Evolutionary conservation across 2,113 vertebrate species (phyloP).

Genomic region (Chascanopsetta lugubris): DNA sequence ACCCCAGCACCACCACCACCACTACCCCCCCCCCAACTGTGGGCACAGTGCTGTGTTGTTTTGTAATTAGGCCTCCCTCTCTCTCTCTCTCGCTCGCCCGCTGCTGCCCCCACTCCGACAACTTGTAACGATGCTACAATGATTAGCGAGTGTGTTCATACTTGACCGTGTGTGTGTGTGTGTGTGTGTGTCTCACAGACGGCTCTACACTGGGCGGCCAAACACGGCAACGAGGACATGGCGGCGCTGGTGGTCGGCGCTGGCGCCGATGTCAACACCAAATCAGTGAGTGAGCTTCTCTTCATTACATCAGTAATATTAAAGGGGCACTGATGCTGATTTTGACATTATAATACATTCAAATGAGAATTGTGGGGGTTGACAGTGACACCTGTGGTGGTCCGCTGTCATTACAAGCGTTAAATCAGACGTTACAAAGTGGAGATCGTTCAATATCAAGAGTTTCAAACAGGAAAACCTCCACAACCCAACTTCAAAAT

Average conservation of each 20-base stretch:
- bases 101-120: slow-evolving; percentile 13
- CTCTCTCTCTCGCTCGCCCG: slow-evolving; percentile 42
- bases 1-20: no score
- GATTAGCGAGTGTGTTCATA: background rate
- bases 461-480: no score
- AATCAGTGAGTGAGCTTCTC: slow-evolving; percentile 77
- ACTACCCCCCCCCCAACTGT: slow-evolving; percentile 68
- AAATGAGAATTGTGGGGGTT: no score
- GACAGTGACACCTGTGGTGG: no score
- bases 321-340: background rate
- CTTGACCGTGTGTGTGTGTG: slow-evolving; percentile 4
- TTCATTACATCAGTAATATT: background rate
- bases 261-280: slow-evolving; percentile 81
- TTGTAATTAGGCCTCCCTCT: slow-evolving; percentile 84
- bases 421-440: no score
- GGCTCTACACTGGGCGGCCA: slow-evolving; percentile 85
- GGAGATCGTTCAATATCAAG: no score
- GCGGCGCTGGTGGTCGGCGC: slow-evolving; percentile 74
- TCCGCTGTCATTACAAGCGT: no score
- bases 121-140: slow-evolving; percentile 13
- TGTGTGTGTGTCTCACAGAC: slow-evolving; percentile 75
- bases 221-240: slow-evolving; percentile 84
- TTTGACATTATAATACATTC: no score
- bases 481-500: background rate
- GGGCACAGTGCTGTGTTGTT: slow-evolving; percentile 86